Evolutionary conservation across 2,113 vertebrate genomes (phyloP), one percentile per base, ranked within the genome.

Genomic region (Meles meles): DNA sequence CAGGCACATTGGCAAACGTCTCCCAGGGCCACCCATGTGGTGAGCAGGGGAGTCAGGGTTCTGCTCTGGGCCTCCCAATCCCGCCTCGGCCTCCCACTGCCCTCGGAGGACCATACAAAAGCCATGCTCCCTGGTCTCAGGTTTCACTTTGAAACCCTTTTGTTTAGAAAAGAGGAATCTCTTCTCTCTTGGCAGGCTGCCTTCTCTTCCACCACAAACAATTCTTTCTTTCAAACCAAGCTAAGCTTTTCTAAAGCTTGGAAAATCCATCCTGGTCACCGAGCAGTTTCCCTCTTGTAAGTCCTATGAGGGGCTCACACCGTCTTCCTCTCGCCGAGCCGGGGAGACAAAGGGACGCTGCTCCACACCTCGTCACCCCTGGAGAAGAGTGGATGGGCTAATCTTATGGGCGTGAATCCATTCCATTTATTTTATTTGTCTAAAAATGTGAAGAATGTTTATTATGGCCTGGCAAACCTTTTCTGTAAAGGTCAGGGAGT

Each of bases 101-200:
- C 1, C 1, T 11, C 13, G 8, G 7, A 10, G 6, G 59, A 47
- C 4, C 34, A 47, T 49, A 37, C 63, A 20, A 4, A 20, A 2
- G 6, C 20, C n/a, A 6, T 3, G 0, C 6, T 39, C 7, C 17
- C 21, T 74, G 15, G 3, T 42, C 79, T 96, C 89, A 90, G 83
- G 92, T 88, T 90, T 96, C 96, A 42, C 83, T 89, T 7, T 55
- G 79, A 88, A 97, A 55, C 42, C 37, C 59, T 94, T 90, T 81
- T 97, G 88, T 96, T 95, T 79, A 37, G 47, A 27, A 74, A 85
- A 77, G 71, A 76, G 74, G 57, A 74, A 92, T 88, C 27, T 39
- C 88, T 98, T 97, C 93, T 88, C 82, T 74, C 59, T 87, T 97
- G 94, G 90, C 77, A 91, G 92, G 47, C 23, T 74, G 96, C 92